Percentiles rank a stretch among this genome's conserved stretches.
These are phyloP conservation scores for Potorous gilbertii DNA, from an alignment of 2,797 vertebrate species.

Conservation along the genomic window DNA sequence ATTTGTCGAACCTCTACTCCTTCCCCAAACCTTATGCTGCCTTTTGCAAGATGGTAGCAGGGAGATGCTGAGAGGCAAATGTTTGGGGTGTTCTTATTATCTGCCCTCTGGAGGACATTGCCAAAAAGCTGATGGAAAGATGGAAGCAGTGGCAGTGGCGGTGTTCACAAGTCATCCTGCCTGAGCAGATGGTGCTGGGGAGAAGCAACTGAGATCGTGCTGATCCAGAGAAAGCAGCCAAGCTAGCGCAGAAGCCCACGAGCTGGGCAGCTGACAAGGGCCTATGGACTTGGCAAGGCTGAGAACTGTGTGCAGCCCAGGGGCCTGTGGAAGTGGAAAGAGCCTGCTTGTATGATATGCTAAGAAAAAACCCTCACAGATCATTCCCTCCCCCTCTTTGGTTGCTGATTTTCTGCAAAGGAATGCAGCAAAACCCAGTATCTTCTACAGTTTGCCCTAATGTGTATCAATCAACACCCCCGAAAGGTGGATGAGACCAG, in stretches of 20 bases:
- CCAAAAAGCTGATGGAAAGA: neutral
- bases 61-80: neutral
- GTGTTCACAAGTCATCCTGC: slow-evolving; percentile 20
- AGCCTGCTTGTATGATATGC: slow-evolving; percentile 40
- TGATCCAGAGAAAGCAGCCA: slow-evolving; percentile 46
- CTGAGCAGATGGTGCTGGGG: slow-evolving; percentile 59
- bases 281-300: neutral
- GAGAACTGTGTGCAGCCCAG: neutral
- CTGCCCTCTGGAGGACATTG: neutral
- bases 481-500: neutral
- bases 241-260: neutral
- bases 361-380: slow-evolving; percentile 9
- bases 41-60: neutral
- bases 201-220: slow-evolving; percentile 25
- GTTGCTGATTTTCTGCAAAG: neutral
- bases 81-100: neutral
- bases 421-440: neutral
- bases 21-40: neutral
- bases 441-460: neutral
- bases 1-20: neutral
- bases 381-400: neutral
- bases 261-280: slow-evolving; percentile 23
- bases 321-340: slow-evolving; percentile 6
- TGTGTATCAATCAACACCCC: neutral
- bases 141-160: neutral